These are phyloP conservation scores for Capreolus pygargus DNA, from an alignment of 2,113 vertebrate species.

Conservation along the genomic window DNA sequence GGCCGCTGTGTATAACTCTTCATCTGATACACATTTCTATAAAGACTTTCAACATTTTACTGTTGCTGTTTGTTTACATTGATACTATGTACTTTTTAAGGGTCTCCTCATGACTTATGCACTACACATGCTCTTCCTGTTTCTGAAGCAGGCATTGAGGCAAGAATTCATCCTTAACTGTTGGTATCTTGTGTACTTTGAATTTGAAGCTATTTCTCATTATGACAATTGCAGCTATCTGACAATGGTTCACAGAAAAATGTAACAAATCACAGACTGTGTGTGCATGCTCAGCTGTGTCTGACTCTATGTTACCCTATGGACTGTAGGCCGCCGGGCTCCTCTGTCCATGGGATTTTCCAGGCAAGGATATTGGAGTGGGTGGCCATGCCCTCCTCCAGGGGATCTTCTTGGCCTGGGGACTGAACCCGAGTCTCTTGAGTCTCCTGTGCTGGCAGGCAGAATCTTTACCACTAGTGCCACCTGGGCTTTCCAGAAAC, in stretches of 20 bases:
- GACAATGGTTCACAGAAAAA: slow-evolving; percentile 33
- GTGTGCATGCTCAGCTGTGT: not conserved
- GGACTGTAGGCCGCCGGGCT: not conserved
- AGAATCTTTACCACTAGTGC: not conserved
- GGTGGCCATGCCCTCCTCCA: not conserved
- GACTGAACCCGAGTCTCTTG: not conserved
- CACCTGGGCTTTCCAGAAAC: not conserved
- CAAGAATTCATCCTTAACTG: slow-evolving; percentile 29
- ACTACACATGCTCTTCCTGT: slow-evolving; percentile 34
- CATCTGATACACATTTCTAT: not conserved
- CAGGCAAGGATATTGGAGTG: not conserved
- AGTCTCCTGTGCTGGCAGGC: not conserved
- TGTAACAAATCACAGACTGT: slow-evolving; percentile 14
- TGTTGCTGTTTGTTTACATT: not conserved
- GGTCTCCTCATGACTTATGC: not conserved
- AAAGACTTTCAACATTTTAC: not conserved
- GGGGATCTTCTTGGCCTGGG: not conserved
- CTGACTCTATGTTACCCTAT: not conserved
- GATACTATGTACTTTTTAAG: not conserved
- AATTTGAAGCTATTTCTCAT: slow-evolving; percentile 42
- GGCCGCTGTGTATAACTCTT: not conserved
- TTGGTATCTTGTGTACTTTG: not conserved
- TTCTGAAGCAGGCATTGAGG: slow-evolving; percentile 3
- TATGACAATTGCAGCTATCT: not conserved
- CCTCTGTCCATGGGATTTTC: not conserved